Evolutionary conservation across 2,113 vertebrate species (phyloP), one percentile per base, ranked within the genome.

Genomic region (Petrocephalus microphthalmus): DNA sequence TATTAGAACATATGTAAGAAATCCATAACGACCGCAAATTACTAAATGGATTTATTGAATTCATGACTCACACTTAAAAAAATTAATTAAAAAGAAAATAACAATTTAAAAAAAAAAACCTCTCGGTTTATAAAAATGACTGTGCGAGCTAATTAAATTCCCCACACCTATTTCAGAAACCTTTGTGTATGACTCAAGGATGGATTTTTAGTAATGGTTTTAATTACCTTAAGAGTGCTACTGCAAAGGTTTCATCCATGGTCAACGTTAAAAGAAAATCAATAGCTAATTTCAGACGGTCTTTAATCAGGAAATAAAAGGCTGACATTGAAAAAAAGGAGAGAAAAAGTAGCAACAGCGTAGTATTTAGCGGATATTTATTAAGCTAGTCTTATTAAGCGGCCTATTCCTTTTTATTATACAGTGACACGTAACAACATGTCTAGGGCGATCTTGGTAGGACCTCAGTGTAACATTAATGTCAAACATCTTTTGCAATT

Each of bases 281-380:
- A 54, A 85, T 85, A 85, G 13, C 84, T 56, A 85, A 85, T 85
- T 85, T 85, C 84, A 85, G 51, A 54, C 17, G 13, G 52, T 85
- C 29, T 85, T 85, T 49, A 85, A 53, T 54, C 11, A 56, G 42
- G 60, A 78, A 56, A 85, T 85, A 54, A 56, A 85, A 53, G 25
- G 52, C n/a, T 54, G 52, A 29, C 49, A 25, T 7, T 29, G 45
- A 85, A 85, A 51, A 29, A 54, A 54, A 52, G 22, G 37, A 56
- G 49, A 19, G 52, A 54, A 54, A 33, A 54, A 37, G 49, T 54
- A 13, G 15, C 37, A 33, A 56, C 29, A 17, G 5, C 19, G 33
- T 7, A 54, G 84, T 51, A 37, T 85, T 33, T 54, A 54, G 6
- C 8, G 42, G 37, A 83, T 49, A 49, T n/a, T 22, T 83, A 47